Evolutionary conservation across 2,888 invertebrate genomes (phyloP).

Genomic region (Chaitophorus viminalis): DNA sequence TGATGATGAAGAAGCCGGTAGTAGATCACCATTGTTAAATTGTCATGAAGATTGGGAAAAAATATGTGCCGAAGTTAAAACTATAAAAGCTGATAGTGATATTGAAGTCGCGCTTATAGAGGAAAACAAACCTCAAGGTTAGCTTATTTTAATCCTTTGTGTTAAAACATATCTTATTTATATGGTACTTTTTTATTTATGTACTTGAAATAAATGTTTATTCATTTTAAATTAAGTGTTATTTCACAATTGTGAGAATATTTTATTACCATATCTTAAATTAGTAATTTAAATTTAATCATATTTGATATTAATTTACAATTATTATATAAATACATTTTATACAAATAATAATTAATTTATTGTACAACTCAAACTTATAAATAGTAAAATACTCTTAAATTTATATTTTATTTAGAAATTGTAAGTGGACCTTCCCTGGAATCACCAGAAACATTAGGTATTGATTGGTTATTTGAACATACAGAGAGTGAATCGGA

Average conservation of each 20-base stretch:
- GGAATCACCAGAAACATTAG: slow-evolving; percentile 66
- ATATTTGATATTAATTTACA: no score
- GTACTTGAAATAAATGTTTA: no score
- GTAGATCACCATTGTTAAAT: slow-evolving; percentile 62
- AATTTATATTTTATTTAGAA: slow-evolving; percentile 34
- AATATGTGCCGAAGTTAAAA: slow-evolving; percentile 48
- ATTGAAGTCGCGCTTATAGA: slow-evolving; percentile 53
- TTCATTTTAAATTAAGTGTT: no score
- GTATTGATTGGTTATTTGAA: slow-evolving; percentile 76
- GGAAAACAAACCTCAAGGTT: slow-evolving; percentile 55
- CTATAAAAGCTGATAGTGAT: slow-evolving; percentile 51
- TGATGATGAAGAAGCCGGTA: slow-evolving; percentile 63
- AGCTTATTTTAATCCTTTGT: not conserved
- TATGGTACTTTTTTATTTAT: no score
- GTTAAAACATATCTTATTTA: not conserved
- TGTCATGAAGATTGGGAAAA: slow-evolving; percentile 56
- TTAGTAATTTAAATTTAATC: no score
- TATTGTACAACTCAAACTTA: not conserved
- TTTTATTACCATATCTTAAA: no score
- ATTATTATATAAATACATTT: not conserved
- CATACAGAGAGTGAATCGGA: slow-evolving; percentile 66
- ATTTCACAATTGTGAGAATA: no score
- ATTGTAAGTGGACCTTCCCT: slow-evolving; percentile 8
- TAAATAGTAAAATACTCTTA: not conserved
- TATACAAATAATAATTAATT: not conserved